Percentiles rank a stretch among this genome's conserved stretches.
These are phyloP conservation scores for Myripristis jacobus DNA, from an alignment of 2,797 vertebrate species.

Conservation along the genomic window DNA sequence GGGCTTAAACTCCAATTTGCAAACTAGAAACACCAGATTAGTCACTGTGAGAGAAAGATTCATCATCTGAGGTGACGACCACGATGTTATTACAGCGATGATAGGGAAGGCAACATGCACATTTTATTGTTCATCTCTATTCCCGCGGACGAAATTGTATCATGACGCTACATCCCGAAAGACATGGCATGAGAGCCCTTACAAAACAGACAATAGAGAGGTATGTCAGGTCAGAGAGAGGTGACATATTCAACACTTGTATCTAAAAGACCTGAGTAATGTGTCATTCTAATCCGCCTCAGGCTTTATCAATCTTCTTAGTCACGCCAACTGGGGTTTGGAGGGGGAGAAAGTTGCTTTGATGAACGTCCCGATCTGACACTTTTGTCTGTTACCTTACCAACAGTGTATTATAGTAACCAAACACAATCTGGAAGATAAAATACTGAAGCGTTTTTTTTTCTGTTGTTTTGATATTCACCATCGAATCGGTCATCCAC, in stretches of 20 bases:
- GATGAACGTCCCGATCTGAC: constrained; percentile 49
- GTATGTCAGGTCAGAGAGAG: constrained; percentile 32
- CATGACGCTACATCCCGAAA: neutral
- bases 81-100: no score
- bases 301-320: constrained; percentile 55
- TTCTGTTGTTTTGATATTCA: constrained; percentile 22
- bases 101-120: no score
- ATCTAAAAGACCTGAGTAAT: constrained; percentile 47
- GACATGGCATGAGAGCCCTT: neutral
- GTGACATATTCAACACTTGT: constrained; percentile 27
- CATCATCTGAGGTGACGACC: no score
- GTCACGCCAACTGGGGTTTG: constrained; percentile 42
- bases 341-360: constrained; percentile 33
- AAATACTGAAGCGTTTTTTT: neutral
- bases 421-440: constrained; percentile 33
- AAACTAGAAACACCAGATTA: no score
- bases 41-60: neutral
- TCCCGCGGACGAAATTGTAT: neutral
- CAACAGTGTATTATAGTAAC: constrained; percentile 39
- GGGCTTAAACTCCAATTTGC: no score
- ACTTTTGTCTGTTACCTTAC: constrained; percentile 34
- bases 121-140: no score
- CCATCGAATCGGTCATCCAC: constrained; percentile 2
- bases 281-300: constrained; percentile 1
- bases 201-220: constrained; percentile 2